Evolutionary conservation across 1,140 invertebrate genomes (phyloP).

Genomic region (Radopholus similis): DNA sequence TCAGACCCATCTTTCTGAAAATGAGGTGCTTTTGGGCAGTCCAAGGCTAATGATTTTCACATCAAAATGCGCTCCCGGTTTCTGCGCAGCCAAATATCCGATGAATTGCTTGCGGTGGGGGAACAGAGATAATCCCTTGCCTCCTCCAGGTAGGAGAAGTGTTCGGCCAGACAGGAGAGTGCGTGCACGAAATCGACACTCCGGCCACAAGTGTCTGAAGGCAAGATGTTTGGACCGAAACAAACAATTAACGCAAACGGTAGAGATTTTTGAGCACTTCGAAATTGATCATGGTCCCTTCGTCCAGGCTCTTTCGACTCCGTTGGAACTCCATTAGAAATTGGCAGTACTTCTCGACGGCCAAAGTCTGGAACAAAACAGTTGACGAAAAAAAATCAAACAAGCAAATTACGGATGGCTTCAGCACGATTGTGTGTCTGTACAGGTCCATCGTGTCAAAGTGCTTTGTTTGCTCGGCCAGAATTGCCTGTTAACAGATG

Average conservation of each 20-base stretch:
- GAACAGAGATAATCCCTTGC: slow-evolving; percentile 6
- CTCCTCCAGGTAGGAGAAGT: slow-evolving; percentile 41
- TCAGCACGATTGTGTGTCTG: slow-evolving; percentile 36
- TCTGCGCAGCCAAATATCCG: slow-evolving; percentile 11
- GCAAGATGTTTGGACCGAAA: not conserved
- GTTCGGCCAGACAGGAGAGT: slow-evolving; percentile 33
- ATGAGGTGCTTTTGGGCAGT: not conserved
- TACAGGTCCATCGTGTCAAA: slow-evolving; percentile 40
- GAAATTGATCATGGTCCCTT: slow-evolving; percentile 45
- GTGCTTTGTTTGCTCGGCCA: slow-evolving; percentile 32
- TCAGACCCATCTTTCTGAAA: not conserved
- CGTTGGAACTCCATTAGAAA: slow-evolving; percentile 23
- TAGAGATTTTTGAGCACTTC: slow-evolving; percentile 28
- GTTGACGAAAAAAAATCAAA: slow-evolving; percentile 9
- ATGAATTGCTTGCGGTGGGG: too few relatives aligned
- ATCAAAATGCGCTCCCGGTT: slow-evolving; percentile 26
- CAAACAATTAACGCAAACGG: not conserved
- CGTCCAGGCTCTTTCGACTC: slow-evolving; percentile 22
- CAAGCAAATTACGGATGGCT: slow-evolving; percentile 25
- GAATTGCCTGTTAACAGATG: slow-evolving; percentile 23
- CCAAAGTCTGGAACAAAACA: slow-evolving; percentile 23
- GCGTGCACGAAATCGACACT: slow-evolving; percentile 36
- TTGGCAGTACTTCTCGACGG: slow-evolving; percentile 31
- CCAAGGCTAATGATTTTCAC: slow-evolving; percentile 14
- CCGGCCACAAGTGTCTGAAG: slow-evolving; percentile 22